These are phyloP conservation scores for Drosophila parthenogenetica DNA, from an alignment of 2,888 invertebrate genomes.

Conservation along the genomic window DNA sequence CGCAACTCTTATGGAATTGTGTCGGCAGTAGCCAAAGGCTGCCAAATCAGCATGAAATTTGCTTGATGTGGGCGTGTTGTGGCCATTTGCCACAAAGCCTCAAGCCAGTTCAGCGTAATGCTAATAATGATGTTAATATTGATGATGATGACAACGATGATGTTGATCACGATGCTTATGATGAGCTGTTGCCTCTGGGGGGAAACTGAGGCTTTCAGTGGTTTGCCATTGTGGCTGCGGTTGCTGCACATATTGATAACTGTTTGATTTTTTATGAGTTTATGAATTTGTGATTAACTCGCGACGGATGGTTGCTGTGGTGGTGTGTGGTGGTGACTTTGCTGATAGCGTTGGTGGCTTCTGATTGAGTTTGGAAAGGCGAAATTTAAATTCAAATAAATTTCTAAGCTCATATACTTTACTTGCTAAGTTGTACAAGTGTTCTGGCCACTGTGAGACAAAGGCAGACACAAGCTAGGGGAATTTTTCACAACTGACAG, in stretches of 20 bases:
- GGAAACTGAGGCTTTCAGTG: constrained; percentile 6
- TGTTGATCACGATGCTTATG: constrained; percentile 8
- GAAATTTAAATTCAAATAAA: constrained; percentile 32
- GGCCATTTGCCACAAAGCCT: constrained; percentile 7
- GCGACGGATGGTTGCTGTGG: neutral
- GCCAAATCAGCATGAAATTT: constrained; percentile 78
- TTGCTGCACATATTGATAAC: constrained; percentile 78
- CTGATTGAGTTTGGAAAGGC: constrained; percentile 1
- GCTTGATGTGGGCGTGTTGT: constrained; percentile 49
- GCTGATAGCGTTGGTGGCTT: neutral
- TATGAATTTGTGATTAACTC: constrained; percentile 81
- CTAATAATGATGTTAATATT: constrained; percentile 16
- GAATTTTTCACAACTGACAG: constrained; percentile 26
- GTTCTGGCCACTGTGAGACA: constrained; percentile 43
- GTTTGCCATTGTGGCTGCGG: constrained; percentile 17
- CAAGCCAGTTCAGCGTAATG: constrained; percentile 7
- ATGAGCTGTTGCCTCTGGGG: constrained; percentile 18
- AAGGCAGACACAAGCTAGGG: constrained; percentile 28
- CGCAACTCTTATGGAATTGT: constrained; percentile 28
- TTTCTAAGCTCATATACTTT: constrained; percentile 37
- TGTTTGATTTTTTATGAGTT: constrained; percentile 80
- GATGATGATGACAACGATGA: constrained; percentile 26
- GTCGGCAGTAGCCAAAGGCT: constrained; percentile 56
- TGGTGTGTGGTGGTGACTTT: neutral
- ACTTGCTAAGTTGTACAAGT: constrained; percentile 33